Evolutionary conservation across 2,797 vertebrate genomes (phyloP).

Genomic region (Hafferia zeledoni): DNA sequence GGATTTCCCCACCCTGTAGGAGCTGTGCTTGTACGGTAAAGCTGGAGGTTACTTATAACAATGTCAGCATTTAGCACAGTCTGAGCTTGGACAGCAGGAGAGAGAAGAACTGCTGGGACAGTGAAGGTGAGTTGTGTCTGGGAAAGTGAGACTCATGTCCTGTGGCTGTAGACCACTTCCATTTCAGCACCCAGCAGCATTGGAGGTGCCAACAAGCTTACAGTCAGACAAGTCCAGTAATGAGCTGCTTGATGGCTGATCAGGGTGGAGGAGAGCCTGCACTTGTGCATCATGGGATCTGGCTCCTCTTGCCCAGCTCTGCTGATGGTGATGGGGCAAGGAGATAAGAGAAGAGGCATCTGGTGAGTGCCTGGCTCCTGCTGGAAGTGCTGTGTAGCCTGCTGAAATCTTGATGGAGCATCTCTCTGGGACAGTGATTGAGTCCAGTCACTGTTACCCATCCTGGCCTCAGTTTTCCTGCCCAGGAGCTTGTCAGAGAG

Average conservation of each 20-base stretch:
- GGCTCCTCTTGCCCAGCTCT: not conserved
- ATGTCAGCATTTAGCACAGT: accelerated
- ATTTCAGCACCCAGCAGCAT: accelerated
- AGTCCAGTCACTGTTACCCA: not conserved
- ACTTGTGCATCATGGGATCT: accelerated
- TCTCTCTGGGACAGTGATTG: not conserved
- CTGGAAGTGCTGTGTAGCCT: not conserved
- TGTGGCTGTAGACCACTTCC: not conserved
- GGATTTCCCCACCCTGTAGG: not conserved
- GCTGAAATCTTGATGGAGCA: not conserved
- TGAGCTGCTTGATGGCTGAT: not conserved
- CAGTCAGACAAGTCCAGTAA: not conserved
- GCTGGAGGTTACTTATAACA: not conserved
- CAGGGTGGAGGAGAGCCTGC: not conserved
- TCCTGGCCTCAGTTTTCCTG: not conserved
- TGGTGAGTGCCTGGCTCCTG: not conserved
- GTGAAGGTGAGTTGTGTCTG: not conserved
- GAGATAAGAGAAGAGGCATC: not conserved
- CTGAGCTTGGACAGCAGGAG: not conserved
- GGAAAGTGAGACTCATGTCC: not conserved
- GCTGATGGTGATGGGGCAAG: not conserved
- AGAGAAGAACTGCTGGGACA: not conserved
- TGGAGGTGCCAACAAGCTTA: not conserved
- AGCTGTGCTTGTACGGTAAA: not conserved
- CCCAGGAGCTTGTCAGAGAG: not conserved